A percentile compares a stretch with the other conserved stretches of the same genome.
phyloP scores from a whole-genome alignment of 1,140 invertebrate species.

The Drosophila aff. region DNA sequence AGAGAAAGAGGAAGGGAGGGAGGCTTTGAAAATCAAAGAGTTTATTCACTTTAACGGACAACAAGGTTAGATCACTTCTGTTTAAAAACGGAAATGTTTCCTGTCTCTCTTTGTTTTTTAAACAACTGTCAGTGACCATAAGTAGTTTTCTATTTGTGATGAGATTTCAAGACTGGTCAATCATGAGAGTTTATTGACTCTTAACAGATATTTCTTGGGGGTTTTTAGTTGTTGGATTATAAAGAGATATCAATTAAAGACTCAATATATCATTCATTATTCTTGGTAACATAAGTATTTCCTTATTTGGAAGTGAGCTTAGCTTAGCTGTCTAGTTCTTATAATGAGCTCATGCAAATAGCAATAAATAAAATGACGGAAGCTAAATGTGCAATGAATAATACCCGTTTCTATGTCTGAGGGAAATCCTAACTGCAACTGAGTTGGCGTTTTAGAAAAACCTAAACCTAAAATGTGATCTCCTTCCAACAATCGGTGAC shows the following conservation, averaged over 20 bases:
- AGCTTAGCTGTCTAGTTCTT: slow-evolving; percentile 2
- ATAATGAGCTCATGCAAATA: slow-evolving; percentile 43
- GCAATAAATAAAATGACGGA: slow-evolving; percentile 29
- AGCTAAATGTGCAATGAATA: slow-evolving; percentile 22
- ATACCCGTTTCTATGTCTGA: slow-evolving; percentile 1
- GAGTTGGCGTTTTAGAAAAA: slow-evolving; percentile 27
- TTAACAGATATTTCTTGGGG: background rate
- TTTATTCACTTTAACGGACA: slow-evolving; percentile 30
- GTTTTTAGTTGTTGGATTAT: background rate
- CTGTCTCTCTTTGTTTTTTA: background rate
- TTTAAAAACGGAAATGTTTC: slow-evolving; percentile 13
- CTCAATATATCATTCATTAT: background rate
- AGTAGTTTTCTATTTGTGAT: slow-evolving; percentile 3
- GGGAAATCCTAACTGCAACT: slow-evolving; percentile 32
- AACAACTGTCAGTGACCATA: slow-evolving; percentile 2
- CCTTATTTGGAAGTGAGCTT: background rate
- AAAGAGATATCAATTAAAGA: background rate
- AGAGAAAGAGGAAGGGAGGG: background rate
- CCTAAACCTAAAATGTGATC: slow-evolving; percentile 24
- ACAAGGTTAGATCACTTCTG: slow-evolving; percentile 14
- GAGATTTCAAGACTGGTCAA: background rate
- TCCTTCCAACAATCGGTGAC: slow-evolving; percentile 28
- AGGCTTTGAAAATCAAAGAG: background rate
- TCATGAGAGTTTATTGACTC: slow-evolving; percentile 11
- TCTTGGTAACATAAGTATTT: background rate